Evolutionary conservation across 2,888 invertebrate species (phyloP), one percentile per base, ranked within the genome.

Genomic region (Auanema freiburgensis): DNA sequence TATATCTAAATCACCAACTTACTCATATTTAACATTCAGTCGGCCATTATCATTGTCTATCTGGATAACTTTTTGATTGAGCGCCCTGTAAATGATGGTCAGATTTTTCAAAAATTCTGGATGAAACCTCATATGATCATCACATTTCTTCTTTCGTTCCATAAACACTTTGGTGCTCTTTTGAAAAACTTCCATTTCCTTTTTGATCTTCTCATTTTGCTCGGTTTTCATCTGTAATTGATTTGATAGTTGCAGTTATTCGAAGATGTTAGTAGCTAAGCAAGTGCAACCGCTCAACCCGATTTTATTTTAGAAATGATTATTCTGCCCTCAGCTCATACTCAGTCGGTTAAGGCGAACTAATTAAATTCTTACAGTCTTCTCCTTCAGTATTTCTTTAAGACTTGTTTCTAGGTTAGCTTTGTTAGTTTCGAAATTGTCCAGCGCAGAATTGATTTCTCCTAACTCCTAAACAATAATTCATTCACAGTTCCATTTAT

Each of bases 391-490:
- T 3, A 63, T 11, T 21, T 18, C 40, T 1, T 44, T n/a, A 14
- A 58, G 46, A 5, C 63, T 63, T 5, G 44, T 11, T 14, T 8
- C 8, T 11, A 46, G 21, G 8, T 33, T 33, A 3, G 33, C 3
- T 33, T 33, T 33, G 33, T 33, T 33, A 5, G 3, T 49, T 4
- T 62, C 59, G 18, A 65, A 65, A n/a, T 50, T 33, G 10, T 23
- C 33, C 25, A 66, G 62, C 8, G 58, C 50, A 11, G 40, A n/a
- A 0, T 51, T 59, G 41, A 69, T 66, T 23, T 61, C 64, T 3
- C 64, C 69, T 4, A 69, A 53, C 16, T 65, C 50, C 33, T 33
- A 8, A 33, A 33, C 3, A 8, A 8, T 5, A 33, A 33, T 8
- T 33, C 8, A 5, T 33, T 33, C 8, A 33, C 33, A 33, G 33